Base-by-base conservation (phyloP, 2,888 invertebrate genomes). In the Meteorus cinctellus region DNA sequence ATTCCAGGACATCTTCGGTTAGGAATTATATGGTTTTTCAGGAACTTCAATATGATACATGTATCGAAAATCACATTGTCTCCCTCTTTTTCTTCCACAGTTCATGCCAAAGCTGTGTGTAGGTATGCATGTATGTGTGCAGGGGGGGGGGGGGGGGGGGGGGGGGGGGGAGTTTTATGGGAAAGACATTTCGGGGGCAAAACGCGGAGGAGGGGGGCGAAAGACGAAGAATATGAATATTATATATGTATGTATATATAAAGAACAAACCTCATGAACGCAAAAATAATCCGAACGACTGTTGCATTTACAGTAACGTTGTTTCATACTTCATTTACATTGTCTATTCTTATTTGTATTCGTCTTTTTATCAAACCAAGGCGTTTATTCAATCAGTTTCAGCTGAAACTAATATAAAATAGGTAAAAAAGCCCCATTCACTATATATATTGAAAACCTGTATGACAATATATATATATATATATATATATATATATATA, bases 1-100 rank as follows among this genome's bases (percentile, higher is more conserved):
- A 79, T 86, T 85, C 86, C 86, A 86, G 86, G 86, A 85, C 86
- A 85, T 85, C 84, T 83, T 86, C 84, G 83, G n/a, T 84, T 84
- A 82, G 81, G 81, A 83, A 84, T 41, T 81, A 85, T 81, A 81
- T 75, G 78, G 77, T 80, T 80, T 81, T 83, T 85, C 80, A 83
- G 79, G 82, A 77, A 86, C 85, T 84, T 86, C 84, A 86, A 86
- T 85, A 86, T 83, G 84, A 84, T 48, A n/a, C n/a, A 8, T 19
- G 24, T 85, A 83, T 86, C 85, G 84, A 85, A 85, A 86, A 85
- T 86, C 41, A 85, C 81, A 83, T 82, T 81, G 84, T 78, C 84
- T 86, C 59, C 31, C 55, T 51, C 19, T 55, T 65, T 65, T 27
- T 66, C 16, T 85, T 86, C 86, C 86, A 86, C 86, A 86, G 84